Evolutionary conservation across 2,888 invertebrate genomes (phyloP).

Genomic region (Disparrhopalites patrizii): DNA sequence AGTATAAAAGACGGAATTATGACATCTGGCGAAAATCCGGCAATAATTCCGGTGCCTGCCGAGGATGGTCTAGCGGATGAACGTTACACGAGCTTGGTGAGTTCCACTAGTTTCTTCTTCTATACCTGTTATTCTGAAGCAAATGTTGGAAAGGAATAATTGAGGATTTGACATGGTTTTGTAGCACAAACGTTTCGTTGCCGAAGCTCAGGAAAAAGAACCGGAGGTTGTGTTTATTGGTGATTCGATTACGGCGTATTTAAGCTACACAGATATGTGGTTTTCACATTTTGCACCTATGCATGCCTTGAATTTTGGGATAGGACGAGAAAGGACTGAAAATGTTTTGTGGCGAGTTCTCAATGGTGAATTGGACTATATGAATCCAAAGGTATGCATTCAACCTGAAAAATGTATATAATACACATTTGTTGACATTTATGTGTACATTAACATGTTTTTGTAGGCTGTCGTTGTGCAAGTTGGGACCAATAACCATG

Average conservation of each 20-base stretch:
- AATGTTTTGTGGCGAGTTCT: constrained; percentile 84
- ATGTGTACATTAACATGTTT: neutral
- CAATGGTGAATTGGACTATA: constrained; percentile 84
- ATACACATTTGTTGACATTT: constrained; percentile 3
- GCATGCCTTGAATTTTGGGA: constrained; percentile 87
- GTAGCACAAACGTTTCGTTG: constrained; percentile 79
- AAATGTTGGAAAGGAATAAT: no score
- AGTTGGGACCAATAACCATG: constrained; percentile 84
- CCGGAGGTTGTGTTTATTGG: constrained; percentile 89
- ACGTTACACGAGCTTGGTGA: constrained; percentile 76
- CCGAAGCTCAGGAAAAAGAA: constrained; percentile 81
- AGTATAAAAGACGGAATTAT: no score
- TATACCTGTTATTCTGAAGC: no score
- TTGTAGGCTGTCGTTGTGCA: constrained; percentile 62
- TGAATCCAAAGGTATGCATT: constrained; percentile 72
- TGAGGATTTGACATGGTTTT: no score
- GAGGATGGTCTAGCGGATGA: constrained; percentile 78
- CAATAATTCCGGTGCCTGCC: constrained; percentile 65
- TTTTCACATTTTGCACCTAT: constrained; percentile 84
- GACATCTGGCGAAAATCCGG: constrained; percentile 50
- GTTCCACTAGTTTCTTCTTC: no score
- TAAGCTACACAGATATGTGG: constrained; percentile 82
- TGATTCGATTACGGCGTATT: constrained; percentile 77
- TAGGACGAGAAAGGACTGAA: constrained; percentile 80
- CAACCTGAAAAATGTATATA: constrained; percentile 8